Conservation (phyloP, 2,113 vertebrate species). For the Lasiurus borealis region DNA sequence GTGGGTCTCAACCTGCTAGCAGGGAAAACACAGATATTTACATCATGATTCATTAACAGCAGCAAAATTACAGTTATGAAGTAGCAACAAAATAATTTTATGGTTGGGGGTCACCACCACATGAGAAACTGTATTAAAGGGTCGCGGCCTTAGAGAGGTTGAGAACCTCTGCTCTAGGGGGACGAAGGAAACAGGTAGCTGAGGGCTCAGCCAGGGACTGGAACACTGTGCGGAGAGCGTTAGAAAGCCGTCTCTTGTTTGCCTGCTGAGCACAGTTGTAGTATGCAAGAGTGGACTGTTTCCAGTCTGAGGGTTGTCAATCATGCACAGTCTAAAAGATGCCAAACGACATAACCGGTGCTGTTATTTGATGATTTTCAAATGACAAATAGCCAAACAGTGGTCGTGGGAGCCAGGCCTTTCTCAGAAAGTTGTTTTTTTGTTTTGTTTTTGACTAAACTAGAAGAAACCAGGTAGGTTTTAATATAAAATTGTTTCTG, state of each 20-base stretch:
- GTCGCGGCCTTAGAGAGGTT: too few species aligned
- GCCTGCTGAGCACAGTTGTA: not conserved
- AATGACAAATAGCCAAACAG: not conserved
- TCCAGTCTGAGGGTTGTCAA: not conserved
- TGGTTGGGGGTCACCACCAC: too few species aligned
- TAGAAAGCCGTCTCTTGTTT: not conserved
- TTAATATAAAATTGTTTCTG: not conserved
- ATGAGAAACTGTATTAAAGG: too few species aligned
- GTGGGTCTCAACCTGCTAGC: too few species aligned
- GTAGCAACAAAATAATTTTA: too few species aligned
- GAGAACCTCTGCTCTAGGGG: not conserved
- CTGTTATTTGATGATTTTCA: not conserved
- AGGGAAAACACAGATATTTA: too few species aligned
- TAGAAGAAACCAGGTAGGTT: slow-evolving; percentile 24
- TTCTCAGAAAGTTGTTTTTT: not conserved
- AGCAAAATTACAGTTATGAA: too few species aligned
- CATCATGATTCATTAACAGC: too few species aligned
- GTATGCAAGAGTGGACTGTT: rapidly evolving
- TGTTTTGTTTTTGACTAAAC: not conserved
- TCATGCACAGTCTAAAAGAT: not conserved
- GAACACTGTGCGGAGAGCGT: not conserved
- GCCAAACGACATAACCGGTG: not conserved
- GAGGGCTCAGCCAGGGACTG: not conserved
- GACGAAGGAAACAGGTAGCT: not conserved
- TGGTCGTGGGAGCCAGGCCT: not conserved